Conservation (phyloP, 1,140 invertebrate genomes). For the Pteromalus puparum region DNA sequence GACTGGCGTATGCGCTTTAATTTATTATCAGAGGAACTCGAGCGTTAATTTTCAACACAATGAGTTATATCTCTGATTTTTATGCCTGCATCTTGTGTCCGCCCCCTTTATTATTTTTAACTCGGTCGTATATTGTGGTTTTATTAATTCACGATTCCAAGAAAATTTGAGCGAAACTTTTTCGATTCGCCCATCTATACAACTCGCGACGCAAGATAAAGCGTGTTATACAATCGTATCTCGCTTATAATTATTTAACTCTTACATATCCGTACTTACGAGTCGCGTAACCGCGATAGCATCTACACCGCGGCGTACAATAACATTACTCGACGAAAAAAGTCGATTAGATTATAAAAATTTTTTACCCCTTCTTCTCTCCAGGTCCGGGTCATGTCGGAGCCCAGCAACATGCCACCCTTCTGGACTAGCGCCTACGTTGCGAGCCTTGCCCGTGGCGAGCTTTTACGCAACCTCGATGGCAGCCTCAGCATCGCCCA, state of each 20-base stretch:
- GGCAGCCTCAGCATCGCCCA: background rate
- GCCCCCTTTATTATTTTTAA: background rate
- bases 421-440: slow-evolving; percentile 85
- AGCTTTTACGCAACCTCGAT: slow-evolving; percentile 7
- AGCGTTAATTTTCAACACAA: background rate
- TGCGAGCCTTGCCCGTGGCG: slow-evolving; percentile 76
- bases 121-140: too few species aligned
- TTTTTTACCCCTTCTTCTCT: background rate
- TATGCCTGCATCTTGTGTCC: too few species aligned
- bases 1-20: background rate
- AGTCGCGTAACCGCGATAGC: background rate
- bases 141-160: too few species aligned
- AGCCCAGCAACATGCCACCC: slow-evolving; percentile 93
- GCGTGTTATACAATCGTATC: background rate
- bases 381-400: slow-evolving; percentile 90
- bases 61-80: too few species aligned
- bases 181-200: too few species aligned
- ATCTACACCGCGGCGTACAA: too few species aligned
- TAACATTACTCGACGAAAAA: too few species aligned
- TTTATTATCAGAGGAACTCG: background rate
- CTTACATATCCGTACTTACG: too few species aligned
- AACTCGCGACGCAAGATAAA: background rate
- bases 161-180: background rate
- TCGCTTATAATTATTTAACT: background rate
- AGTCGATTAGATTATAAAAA: background rate